A percentile compares a stretch with the other conserved stretches of the same genome.
Evolutionary conservation across 2,113 vertebrate species (phyloP).

Genomic region (Lagenorhynchus albirostris): DNA sequence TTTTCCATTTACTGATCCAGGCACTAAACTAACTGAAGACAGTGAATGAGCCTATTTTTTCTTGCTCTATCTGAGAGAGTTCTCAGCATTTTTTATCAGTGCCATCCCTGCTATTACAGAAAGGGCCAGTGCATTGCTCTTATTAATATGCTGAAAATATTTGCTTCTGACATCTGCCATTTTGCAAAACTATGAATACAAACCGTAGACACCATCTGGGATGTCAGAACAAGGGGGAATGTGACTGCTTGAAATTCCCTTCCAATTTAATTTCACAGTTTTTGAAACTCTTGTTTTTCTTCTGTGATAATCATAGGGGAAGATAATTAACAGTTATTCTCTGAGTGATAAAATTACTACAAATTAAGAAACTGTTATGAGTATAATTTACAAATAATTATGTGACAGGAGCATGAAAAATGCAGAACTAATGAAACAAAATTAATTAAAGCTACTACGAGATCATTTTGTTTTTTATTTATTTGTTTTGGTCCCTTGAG

Average conservation of each 20-base stretch:
- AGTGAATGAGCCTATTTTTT: accelerated
- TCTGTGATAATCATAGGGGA: conserved; percentile 46
- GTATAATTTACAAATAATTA: conserved; percentile 53
- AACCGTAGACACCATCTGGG: conserved; percentile 51
- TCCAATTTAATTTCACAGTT: conserved; percentile 57
- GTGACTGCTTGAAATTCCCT: conserved; percentile 41
- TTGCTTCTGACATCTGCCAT: conserved; percentile 67
- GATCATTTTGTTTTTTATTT: background rate
- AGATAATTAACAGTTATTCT: conserved; percentile 59
- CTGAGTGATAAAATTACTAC: conserved; percentile 53
- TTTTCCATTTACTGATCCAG: background rate
- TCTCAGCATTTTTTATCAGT: background rate
- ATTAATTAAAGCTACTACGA: conserved; percentile 35
- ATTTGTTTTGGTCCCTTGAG: background rate
- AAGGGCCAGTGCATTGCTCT: background rate
- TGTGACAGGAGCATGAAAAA: background rate
- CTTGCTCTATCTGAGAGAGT: background rate
- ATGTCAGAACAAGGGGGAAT: conserved; percentile 36
- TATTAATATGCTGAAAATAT: conserved; percentile 65
- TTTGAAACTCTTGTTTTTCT: conserved; percentile 54
- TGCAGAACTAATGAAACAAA: conserved; percentile 39
- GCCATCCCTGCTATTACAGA: background rate
- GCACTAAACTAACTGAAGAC: background rate
- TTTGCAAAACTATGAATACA: conserved; percentile 51
- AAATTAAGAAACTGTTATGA: conserved; percentile 59